Base-by-base conservation (phyloP, 2,113 vertebrate genomes). In the Marmota monax region DNA sequence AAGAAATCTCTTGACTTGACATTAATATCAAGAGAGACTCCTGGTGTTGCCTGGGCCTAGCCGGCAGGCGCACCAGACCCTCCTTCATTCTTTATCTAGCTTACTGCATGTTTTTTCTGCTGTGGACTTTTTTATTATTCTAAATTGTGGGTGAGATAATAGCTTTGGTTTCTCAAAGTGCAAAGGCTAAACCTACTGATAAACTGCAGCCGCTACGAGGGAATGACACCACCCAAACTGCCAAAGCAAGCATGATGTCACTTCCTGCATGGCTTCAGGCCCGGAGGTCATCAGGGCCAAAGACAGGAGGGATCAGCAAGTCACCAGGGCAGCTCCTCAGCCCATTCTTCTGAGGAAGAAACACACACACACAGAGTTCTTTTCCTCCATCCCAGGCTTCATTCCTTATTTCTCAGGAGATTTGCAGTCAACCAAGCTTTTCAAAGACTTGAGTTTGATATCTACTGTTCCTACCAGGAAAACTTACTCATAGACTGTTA, bases 181-280 rank as follows among this genome's bases (percentile, higher is more conserved):
- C 98, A 98, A 98, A 98, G 97, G 97, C 98, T 98, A 98, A 98
- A 93, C 80, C 91, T 97, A 93, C 97, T 97, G 98, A 97, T 98
- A 98, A 98, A 98, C 95, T 96, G 95, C 90, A 96, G 97, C 92
- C 27, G 76, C 97, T 96, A 37, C 76, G 65, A 84, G 53, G 79
- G 95, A 72, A 85, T 89, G 95, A 87, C 0, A 63, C 92, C 22
- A 90, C 96, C 88, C 96, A 37, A 96, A 94, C 72, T 84, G 98
- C 97, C 96, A 92, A 97, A 96, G 96, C 92, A 95, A 92, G 92
- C 90, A 84, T 89, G 96, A 97, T 82, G 90, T 98, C 98, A 97
- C 96, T 96, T 94, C 97, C 97, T 48, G 94, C 27, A 0, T 8
- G 77, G 74, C 0, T 18, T 27, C n/a, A 74, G 3, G n/a, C 51